Base-by-base conservation (phyloP, 2,888 invertebrate species). In the Pristionchus fissidentatus region DNA sequence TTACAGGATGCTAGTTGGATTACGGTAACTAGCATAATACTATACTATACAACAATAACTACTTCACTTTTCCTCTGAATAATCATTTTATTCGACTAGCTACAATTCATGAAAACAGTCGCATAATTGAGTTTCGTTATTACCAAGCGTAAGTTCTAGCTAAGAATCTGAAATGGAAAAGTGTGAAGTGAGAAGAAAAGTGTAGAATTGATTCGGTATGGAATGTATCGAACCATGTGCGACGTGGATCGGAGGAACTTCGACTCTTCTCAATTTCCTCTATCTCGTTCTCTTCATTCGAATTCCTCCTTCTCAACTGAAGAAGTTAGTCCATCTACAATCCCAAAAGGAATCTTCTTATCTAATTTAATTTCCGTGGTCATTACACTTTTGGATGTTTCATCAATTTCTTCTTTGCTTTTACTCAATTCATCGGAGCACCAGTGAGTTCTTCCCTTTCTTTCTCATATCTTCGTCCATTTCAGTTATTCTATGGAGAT, bases 401-500 rank as follows among this genome's bases (percentile, higher is more conserved):
- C 26, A 29, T 62, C 62, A 62, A 62, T 35, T 62, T 62, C 15
- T 19, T 62, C 3, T 62, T 62, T 15, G 62, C 62, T 0, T 35
- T 62, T 19, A 62, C 62, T 62, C 62, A 62, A 62, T 32, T 62
- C 8, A 35, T 35, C 13, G 62, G 32, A 32, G 62, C 62, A 32
- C 35, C 62, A 15, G 62, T 62, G 29, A 10, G 62, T 19, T 15
- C 0, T 32, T 29, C 13, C 1, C 10, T 10, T 3, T 1, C 22
- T 19, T 3, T 19, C n/a, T 5, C 7, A 19, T 29, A 35, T 62
- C 62, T 5, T 35, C 26, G 4, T n/a, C 26, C 2, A 15, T 15
- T 62, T 62, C 35, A 62, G 62, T 35, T 62, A 10, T 62, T 62
- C 62, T 62, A 10, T 35, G 62, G 62, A 19, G 62, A 62, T 62